Conservation (phyloP, 2,113 vertebrate genomes). For the Zapus hudsonius region DNA sequence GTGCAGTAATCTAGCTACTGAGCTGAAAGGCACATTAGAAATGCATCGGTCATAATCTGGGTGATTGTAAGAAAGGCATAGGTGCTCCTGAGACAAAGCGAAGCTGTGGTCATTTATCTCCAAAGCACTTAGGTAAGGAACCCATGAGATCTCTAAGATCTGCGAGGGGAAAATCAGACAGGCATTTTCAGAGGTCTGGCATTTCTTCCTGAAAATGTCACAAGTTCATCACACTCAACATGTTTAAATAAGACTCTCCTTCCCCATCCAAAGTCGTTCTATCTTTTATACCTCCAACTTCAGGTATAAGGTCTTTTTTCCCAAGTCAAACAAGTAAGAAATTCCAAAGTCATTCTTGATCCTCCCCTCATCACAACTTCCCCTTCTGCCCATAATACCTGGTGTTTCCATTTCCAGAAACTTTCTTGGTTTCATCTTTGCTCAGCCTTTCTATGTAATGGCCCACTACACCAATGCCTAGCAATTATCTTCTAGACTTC, state of each 20-base stretch:
- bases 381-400: background rate
- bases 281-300: background rate
- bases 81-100: background rate
- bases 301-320: background rate
- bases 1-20: constrained; percentile 8
- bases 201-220: background rate
- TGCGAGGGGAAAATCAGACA: background rate
- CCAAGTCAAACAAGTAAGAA: background rate
- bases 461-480: background rate
- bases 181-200: background rate
- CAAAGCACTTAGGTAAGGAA: too few relatives aligned
- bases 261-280: background rate
- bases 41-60: background rate
- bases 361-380: background rate
- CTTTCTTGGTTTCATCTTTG: background rate
- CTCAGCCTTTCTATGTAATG: background rate
- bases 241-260: background rate
- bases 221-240: background rate
- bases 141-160: background rate
- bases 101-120: too few relatives aligned
- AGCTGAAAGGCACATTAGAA: constrained; percentile 40
- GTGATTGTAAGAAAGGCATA: background rate
- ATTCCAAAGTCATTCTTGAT: background rate
- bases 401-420: background rate
- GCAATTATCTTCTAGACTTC: background rate